These are phyloP conservation scores for Apamea monoglypha DNA, from an alignment of 2,888 invertebrate species.

Conservation along the genomic window DNA sequence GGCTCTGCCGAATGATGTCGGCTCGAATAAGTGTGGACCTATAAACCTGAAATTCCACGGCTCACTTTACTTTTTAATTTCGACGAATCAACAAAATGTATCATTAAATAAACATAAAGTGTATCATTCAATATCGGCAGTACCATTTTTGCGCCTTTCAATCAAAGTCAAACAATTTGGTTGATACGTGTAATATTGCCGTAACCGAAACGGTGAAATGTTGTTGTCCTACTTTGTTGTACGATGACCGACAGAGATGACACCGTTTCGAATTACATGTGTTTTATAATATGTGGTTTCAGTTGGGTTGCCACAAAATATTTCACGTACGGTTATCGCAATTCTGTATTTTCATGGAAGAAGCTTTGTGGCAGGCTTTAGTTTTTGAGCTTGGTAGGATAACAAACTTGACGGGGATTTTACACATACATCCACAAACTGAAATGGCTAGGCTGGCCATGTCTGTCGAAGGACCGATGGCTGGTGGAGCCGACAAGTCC, in stretches of 20 bases:
- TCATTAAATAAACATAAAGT: background rate
- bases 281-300: constrained; percentile 12
- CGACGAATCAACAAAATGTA: background rate
- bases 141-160: background rate
- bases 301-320: background rate
- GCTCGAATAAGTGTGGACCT: background rate
- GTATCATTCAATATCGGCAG: background rate
- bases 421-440: too few relatives aligned
- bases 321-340: background rate
- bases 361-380: background rate
- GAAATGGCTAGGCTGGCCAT: too few relatives aligned
- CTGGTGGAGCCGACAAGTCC: too few relatives aligned
- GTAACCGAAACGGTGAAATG: constrained; percentile 32
- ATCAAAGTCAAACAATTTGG: constrained; percentile 15
- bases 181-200: constrained; percentile 14
- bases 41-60: background rate
- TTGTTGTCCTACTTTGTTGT: constrained; percentile 43
- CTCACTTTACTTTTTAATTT: background rate
- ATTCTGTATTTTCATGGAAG: background rate
- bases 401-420: background rate
- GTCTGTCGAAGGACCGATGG: too few relatives aligned
- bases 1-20: background rate
- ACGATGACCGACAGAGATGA: constrained; percentile 54
- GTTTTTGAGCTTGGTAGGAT: background rate
- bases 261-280: constrained; percentile 44